Percentiles rank a stretch among this genome's conserved stretches.
phyloP scores from a whole-genome alignment of 2,113 vertebrate species.

The Meles meles region DNA sequence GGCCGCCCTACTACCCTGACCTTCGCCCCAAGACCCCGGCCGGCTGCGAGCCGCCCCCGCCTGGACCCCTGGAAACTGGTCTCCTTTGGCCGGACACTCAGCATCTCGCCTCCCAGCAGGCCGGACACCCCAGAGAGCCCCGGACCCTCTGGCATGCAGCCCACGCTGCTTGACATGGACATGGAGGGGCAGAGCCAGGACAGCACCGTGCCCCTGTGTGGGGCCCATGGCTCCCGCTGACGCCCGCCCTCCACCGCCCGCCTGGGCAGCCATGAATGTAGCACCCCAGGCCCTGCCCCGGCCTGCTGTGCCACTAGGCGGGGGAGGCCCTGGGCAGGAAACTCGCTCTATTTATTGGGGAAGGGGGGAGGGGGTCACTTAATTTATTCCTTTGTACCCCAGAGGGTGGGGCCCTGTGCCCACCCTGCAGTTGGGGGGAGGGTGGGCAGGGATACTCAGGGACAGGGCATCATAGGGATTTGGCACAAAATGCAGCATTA shows the following conservation, averaged over 20 bases:
- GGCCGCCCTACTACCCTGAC: slow-evolving; percentile 89
- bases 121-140: slow-evolving; percentile 52
- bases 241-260: neutral
- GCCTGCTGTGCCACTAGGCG: slow-evolving; percentile 10
- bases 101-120: slow-evolving; percentile 87
- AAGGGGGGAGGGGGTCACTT: slow-evolving; percentile 45
- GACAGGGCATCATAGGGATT: slow-evolving; percentile 66
- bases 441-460: slow-evolving; percentile 68
- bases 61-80: slow-evolving; percentile 90
- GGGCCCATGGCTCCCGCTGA: slow-evolving; percentile 59
- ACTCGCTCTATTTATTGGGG: slow-evolving; percentile 74
- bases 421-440: slow-evolving; percentile 4
- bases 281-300: slow-evolving; percentile 52
- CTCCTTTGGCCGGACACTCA: slow-evolving; percentile 86
- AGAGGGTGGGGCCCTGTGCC: slow-evolving; percentile 58
- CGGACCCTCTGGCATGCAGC: slow-evolving; percentile 55
- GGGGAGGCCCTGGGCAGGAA: slow-evolving; percentile 57
- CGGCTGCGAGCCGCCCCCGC: slow-evolving; percentile 83
- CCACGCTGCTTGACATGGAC: slow-evolving; percentile 92
- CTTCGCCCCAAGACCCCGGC: slow-evolving; percentile 90
- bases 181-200: slow-evolving; percentile 91
- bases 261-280: slow-evolving; percentile 74
- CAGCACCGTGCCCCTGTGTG: slow-evolving; percentile 88
- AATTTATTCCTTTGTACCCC: slow-evolving; percentile 74
- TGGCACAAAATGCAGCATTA: slow-evolving; percentile 71